Conservation (phyloP, 2,113 vertebrate species). For the Lonchura striata region DNA sequence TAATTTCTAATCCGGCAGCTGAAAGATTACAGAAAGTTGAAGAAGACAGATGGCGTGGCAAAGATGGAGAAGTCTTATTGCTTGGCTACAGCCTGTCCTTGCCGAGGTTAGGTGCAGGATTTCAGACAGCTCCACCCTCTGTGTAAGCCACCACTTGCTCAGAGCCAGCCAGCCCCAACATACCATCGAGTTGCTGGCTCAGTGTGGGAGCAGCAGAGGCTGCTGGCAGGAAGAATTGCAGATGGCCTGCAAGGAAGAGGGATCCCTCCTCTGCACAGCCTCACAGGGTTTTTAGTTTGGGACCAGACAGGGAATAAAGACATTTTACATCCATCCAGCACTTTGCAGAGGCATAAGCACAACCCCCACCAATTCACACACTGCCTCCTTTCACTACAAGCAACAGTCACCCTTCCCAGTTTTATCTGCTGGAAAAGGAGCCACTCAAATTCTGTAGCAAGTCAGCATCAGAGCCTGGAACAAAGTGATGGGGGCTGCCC, state of each 20-base stretch:
- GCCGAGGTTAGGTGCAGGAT: background rate
- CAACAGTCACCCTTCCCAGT: background rate
- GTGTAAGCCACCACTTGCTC: background rate
- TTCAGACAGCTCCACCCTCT: background rate
- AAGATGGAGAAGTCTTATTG: constrained; percentile 11
- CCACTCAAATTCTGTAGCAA: background rate
- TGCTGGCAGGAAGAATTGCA: background rate
- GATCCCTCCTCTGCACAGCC: background rate
- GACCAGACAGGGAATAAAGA: background rate
- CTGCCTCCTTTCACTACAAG: background rate
- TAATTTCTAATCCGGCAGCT: constrained; percentile 44
- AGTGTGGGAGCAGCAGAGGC: background rate
- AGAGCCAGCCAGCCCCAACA: background rate
- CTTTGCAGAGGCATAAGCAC: background rate
- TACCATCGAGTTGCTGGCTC: background rate
- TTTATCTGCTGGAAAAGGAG: background rate
- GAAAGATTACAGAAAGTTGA: constrained; percentile 47
- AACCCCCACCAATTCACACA: background rate
- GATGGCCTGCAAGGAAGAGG: background rate
- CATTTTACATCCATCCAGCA: background rate
- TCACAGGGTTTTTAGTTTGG: background rate
- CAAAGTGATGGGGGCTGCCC: background rate
- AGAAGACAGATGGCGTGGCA: constrained; percentile 49
- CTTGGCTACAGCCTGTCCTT: constrained; percentile 7
- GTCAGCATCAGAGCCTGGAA: background rate